Base-by-base conservation (phyloP, 1,140 invertebrate species). In the Orussus abietinus region DNA sequence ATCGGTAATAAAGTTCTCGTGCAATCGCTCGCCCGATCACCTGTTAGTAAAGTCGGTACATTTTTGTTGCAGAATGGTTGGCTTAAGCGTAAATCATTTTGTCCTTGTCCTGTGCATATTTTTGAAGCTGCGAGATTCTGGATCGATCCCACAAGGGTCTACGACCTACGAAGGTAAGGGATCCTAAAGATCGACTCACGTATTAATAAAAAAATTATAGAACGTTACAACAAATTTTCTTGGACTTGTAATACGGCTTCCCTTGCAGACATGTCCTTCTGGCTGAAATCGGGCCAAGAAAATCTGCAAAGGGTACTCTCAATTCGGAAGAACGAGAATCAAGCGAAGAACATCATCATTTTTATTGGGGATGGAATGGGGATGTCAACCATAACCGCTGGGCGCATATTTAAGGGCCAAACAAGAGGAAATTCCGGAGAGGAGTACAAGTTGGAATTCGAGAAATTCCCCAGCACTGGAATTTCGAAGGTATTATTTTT, bases 361-460 rank as follows among this genome's bases (percentile, higher is more conserved):
- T 86, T 86, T 48, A 65, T 86, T 18, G 85, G 85, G 0, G 84
- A 87, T 56, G 84, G 85, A 0, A 86, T 88, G 84, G 83, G 84
- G 19, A 53, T 85, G 7, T 71, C 80, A 0, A 84, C 82, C 0
- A 63, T 85, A 33, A 83, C 83, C 3, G 78, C 84, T 1, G 78
- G 78, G 1, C 59, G 85, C 32, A 80, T 80, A 29, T 77, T 69
- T 40, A 75, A 80, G 46, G 78, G 77, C 26, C 81, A 84, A 52
- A 53, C 64, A 14, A 59, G 73, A 22, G 70, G 77, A 2, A 53
- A 57, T 22, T 62, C 48, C 9, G 82, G 81, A 1, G 80, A 84
- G 46, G 79, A 81, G 35, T 69, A 69, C 4, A 64, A 70, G 47
- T 65, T 83, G 3, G 53, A 57, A 0, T 83, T 78, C 42, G 81